These are phyloP conservation scores for Lampris megalopsis DNA, from an alignment of 2,113 vertebrate genomes.

Conservation along the genomic window DNA sequence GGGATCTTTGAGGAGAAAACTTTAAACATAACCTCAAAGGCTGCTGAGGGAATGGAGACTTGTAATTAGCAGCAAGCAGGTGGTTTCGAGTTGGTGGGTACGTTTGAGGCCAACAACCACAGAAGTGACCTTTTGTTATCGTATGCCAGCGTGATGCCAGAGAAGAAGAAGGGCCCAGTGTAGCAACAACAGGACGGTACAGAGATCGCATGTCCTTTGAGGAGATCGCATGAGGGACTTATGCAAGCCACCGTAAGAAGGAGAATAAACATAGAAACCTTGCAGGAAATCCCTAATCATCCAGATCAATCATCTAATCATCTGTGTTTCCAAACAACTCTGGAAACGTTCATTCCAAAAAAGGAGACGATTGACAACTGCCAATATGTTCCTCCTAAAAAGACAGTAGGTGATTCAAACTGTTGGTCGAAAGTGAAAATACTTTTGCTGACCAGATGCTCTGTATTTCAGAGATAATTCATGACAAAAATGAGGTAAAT, in stretches of 20 bases:
- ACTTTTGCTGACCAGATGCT: too few relatives aligned
- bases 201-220: slow-evolving; percentile 28
- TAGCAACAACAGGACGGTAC: slow-evolving; percentile 13
- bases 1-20: slow-evolving; percentile 48
- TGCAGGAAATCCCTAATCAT: background rate
- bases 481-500: background rate
- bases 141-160: slow-evolving; percentile 21
- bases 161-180: slow-evolving; percentile 9
- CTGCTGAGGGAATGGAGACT: slow-evolving; percentile 36
- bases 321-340: background rate
- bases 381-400: too few relatives aligned
- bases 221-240: background rate
- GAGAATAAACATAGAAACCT: background rate
- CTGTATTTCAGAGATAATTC: background rate
- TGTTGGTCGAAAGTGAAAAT: too few relatives aligned
- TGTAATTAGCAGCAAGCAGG: slow-evolving; percentile 63
- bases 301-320: background rate
- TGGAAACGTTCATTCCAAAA: background rate
- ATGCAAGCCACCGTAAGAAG: background rate
- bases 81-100: slow-evolving; percentile 60
- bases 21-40: slow-evolving; percentile 58
- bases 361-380: background rate
- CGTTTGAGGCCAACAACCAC: slow-evolving; percentile 48
- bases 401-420: too few relatives aligned
- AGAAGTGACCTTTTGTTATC: slow-evolving; percentile 55